These are phyloP conservation scores for Chionomys nivalis DNA, from an alignment of 2,113 vertebrate species.

Conservation along the genomic window DNA sequence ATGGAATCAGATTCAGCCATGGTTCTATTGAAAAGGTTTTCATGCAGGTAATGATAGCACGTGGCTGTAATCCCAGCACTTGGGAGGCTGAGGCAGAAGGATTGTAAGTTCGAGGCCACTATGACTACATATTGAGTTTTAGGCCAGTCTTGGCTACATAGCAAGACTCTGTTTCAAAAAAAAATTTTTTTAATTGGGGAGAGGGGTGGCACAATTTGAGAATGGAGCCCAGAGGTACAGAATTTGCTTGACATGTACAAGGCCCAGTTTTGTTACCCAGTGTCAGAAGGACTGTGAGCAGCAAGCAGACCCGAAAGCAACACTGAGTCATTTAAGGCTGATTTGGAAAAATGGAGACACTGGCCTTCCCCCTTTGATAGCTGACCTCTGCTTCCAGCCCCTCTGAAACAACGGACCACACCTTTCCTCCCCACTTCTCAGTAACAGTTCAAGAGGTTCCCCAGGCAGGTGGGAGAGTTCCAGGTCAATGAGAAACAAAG, in stretches of 20 bases:
- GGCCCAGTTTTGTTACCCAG: background rate
- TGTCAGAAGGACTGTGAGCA: background rate
- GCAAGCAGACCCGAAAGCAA: background rate
- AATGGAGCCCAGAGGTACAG: background rate
- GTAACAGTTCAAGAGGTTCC: background rate
- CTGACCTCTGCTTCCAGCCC: background rate
- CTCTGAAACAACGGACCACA: background rate
- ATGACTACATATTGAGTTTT: background rate
- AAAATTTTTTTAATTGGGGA: too few species aligned
- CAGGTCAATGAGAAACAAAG: background rate
- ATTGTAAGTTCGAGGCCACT: background rate
- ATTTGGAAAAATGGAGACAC: background rate
- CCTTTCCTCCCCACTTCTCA: background rate
- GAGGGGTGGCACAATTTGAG: background rate
- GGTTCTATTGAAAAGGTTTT: background rate
- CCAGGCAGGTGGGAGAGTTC: background rate
- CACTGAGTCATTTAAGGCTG: background rate
- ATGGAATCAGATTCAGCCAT: background rate
- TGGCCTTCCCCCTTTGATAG: background rate
- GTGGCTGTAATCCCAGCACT: background rate
- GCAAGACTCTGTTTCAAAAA: background rate
- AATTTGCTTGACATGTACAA: background rate
- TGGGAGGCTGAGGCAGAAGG: background rate
- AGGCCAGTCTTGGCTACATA: background rate
- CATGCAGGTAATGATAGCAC: background rate